A percentile compares a stretch with the other conserved stretches of the same genome.
Conservation (phyloP, 2,797 vertebrate species). For the Nasua narica region DNA sequence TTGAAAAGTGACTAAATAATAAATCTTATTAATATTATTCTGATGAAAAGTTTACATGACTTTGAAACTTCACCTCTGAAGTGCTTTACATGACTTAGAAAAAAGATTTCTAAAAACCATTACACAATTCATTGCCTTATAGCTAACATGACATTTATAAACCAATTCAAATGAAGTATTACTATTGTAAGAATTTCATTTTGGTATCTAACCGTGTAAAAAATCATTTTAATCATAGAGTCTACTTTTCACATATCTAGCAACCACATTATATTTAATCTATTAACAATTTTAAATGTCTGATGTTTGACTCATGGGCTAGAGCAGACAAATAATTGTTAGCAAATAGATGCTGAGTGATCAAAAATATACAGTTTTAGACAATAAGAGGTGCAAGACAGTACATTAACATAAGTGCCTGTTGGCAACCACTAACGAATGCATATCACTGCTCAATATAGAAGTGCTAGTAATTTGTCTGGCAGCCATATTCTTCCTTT, state of each 20-base stretch:
- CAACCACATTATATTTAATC: conserved; percentile 34
- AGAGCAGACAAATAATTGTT: conserved; percentile 29
- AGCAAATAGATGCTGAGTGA: conserved; percentile 38
- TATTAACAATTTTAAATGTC: conserved; percentile 35
- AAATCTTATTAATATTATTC: not conserved
- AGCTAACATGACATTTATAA: conserved; percentile 71
- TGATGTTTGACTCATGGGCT: not conserved
- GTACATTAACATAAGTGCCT: conserved; percentile 4
- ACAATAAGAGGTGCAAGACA: conserved; percentile 19
- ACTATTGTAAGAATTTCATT: conserved; percentile 59
- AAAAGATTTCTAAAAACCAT: conserved; percentile 61
- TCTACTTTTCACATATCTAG: conserved; percentile 27
- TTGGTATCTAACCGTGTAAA: conserved; percentile 60
- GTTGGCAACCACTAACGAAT: conserved; percentile 4
- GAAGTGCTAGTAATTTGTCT: conserved; percentile 2
- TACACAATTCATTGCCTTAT: conserved; percentile 70
- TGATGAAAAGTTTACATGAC: conserved; percentile 62
- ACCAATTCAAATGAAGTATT: conserved; percentile 73
- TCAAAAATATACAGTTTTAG: conserved; percentile 23
- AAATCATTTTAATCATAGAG: conserved; percentile 54
- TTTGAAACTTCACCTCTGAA: conserved; percentile 68
- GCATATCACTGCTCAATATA: not conserved
- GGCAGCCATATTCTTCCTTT: not conserved
- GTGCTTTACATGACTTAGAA: not conserved
- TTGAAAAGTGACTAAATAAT: not conserved